Conservation (phyloP, 92 coral and sea anemone species). For the Bergia sp. region DNA sequence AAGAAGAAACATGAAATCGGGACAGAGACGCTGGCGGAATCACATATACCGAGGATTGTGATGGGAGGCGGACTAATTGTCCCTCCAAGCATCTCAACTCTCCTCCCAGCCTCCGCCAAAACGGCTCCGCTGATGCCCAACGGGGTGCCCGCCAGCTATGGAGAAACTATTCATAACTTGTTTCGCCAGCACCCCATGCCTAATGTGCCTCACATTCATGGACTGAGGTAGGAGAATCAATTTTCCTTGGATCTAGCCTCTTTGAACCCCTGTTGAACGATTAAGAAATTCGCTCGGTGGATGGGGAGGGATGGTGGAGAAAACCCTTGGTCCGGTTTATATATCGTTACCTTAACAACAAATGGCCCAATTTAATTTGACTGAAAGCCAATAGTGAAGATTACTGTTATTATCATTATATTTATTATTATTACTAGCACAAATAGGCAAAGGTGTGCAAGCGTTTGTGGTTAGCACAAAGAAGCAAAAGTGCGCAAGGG, state of each 20-base stretch:
- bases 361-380: too few relatives aligned
- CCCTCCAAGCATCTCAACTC: conserved; percentile 57
- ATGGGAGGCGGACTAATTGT: conserved; percentile 45
- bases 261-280: too few relatives aligned
- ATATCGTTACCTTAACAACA: too few relatives aligned
- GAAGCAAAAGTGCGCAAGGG: not conserved
- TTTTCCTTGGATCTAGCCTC: too few relatives aligned
- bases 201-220: conserved; percentile 38
- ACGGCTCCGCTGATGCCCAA: conserved; percentile 62
- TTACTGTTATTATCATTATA: too few relatives aligned
- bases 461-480: too few relatives aligned
- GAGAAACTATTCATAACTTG: conserved; percentile 54
- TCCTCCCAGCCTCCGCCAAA: conserved; percentile 57
- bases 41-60: not conserved
- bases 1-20: conserved; percentile 34
- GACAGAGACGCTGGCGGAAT: conserved; percentile 13
- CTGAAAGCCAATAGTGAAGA: too few relatives aligned
- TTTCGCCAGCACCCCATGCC: conserved; percentile 52
- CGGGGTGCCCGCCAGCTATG: conserved; percentile 59
- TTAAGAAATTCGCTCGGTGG: too few relatives aligned
- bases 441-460: too few relatives aligned
- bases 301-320: too few relatives aligned
- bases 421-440: too few relatives aligned
- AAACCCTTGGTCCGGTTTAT: too few relatives aligned
- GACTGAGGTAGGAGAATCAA: not conserved